Evolutionary conservation across 2,113 vertebrate genomes (phyloP).

Genomic region (Ascaphus truei): DNA sequence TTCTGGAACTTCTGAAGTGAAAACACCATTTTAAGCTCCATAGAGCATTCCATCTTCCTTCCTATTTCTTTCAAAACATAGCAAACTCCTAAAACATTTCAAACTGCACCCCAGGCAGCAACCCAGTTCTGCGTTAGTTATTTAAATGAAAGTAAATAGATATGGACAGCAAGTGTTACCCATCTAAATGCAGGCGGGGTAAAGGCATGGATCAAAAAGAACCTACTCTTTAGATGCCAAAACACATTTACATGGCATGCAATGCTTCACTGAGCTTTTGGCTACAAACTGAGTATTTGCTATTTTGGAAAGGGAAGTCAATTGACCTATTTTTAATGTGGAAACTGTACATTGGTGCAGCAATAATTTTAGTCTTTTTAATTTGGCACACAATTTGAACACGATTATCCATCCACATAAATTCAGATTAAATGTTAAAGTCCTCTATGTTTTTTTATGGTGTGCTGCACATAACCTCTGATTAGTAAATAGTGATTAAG

Average conservation of each 20-base stretch:
- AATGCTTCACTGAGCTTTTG: background rate
- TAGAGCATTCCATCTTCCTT: no score
- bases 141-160: background rate
- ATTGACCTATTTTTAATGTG: slow-evolving; percentile 12
- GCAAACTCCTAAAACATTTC: no score
- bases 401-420: background rate
- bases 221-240: background rate
- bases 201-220: background rate
- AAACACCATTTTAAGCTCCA: no score
- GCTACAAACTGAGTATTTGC: background rate
- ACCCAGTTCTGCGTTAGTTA: no score
- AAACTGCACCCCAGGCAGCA: no score
- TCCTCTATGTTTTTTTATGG: background rate
- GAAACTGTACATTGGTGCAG: background rate
- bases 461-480: background rate
- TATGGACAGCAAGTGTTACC: slow-evolving; percentile 11
- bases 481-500: fast-evolving
- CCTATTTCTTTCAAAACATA: no score
- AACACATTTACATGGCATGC: background rate
- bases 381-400: background rate
- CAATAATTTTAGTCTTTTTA: background rate
- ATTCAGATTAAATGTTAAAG: background rate
- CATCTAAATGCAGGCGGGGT: background rate
- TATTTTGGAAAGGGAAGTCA: slow-evolving; percentile 18
- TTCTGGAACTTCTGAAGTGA: no score